Base-by-base conservation (phyloP, 2,888 invertebrate genomes). In the Rhamphomyia laevipes region DNA sequence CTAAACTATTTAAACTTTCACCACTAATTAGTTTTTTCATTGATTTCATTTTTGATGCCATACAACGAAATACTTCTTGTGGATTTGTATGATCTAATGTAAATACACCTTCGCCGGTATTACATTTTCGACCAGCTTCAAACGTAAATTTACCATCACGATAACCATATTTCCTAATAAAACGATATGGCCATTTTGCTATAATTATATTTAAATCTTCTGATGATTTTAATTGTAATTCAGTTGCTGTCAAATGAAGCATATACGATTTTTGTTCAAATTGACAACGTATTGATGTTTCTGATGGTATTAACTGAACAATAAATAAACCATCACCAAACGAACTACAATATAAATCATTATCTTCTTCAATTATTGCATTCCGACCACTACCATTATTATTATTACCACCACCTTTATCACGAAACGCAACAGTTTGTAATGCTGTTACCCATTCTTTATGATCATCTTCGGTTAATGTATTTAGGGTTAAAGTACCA, bases 61-160 rank as follows among this genome's bases (percentile, higher is more conserved):
- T 75, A 62, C 86, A 88, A 54, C 86, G 81, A 56, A 80, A 89
- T 55, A 89, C 86, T 65, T 88, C 88, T 57, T 86, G 84, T 54
- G 86, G 86, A 64, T 86, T 86, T 40, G 81, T 78, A 63, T 89
- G 86, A 62, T 87, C 86, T 51, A 89, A 68, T 50, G 81, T 84
- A 60, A 89, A 89, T 5, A 81, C 80, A 2, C 89, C 89, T 70
- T 89, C 89, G 0, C 89, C 89, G 2, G 87, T 86, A 56, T 84
- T 82, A 70, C 89, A 89, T 68, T 88, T 89, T 51, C 89, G 75
- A 1, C 89, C 89, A 17, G 89, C 89, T 74, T 90, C 89, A 67
- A 90, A 89, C 33, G 86, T 87, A 63, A 90, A 89, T 67, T 84
- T 86, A 40, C 86, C 87, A 65, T 84, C 82, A 57, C 85, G 80